phyloP scores from a whole-genome alignment of 2,888 invertebrate species.

The Entomobrya multifasciata region DNA sequence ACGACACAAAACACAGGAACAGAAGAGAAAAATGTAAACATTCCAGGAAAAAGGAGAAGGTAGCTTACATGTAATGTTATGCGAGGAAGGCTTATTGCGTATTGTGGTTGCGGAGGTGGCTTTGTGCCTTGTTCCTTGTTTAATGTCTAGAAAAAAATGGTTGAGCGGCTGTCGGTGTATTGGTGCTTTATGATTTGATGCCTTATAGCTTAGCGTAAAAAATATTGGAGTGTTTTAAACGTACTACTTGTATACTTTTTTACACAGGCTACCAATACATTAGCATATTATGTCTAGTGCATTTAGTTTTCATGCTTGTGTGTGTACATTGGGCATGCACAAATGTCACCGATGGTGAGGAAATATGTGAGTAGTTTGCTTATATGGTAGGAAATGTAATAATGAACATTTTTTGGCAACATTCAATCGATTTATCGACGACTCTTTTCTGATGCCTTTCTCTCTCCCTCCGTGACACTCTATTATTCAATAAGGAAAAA shows the following conservation, averaged over 20 bases:
- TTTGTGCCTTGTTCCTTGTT: too few species aligned
- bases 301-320: not conserved
- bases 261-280: too few species aligned
- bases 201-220: not conserved
- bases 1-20: not conserved
- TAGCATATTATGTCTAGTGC: too few species aligned
- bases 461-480: constrained; percentile 29
- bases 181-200: constrained; percentile 17
- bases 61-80: constrained; percentile 9
- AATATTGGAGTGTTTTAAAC: constrained; percentile 10
- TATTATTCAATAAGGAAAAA: constrained; percentile 42
- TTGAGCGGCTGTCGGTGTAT: not conserved
- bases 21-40: constrained; percentile 58
- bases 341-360: not conserved
- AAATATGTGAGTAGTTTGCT: not conserved
- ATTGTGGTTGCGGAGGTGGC: not conserved
- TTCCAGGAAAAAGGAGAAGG: constrained; percentile 12
- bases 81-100: not conserved
- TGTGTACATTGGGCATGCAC: not conserved
- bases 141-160: constrained; percentile 2
- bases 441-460: constrained; percentile 39
- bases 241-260: not conserved
- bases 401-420: constrained; percentile 63
- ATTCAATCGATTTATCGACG: constrained; percentile 71
- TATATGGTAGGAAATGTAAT: constrained; percentile 32